Evolutionary conservation across 2,797 vertebrate species (phyloP).

Genomic region (Falco peregrinus): DNA sequence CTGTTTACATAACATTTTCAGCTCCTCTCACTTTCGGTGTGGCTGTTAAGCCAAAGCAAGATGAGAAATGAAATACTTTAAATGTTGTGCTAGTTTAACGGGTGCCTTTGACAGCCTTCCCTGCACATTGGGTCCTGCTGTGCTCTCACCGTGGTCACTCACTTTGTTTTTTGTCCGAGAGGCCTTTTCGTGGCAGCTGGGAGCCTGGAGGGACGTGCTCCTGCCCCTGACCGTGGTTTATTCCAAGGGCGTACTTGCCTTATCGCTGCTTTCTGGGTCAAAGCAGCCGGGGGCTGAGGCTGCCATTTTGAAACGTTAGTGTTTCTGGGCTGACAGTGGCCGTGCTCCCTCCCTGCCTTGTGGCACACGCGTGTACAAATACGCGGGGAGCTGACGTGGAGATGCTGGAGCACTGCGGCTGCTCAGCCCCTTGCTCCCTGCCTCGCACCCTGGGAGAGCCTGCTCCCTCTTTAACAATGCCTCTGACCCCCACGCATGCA

Average conservation of each 20-base stretch:
- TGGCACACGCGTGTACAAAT: accelerated
- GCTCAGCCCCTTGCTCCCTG: accelerated
- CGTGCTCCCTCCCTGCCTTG: accelerated
- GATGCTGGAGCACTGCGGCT: accelerated
- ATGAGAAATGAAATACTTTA: not conserved
- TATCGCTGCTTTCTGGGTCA: not conserved
- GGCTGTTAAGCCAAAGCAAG: not conserved
- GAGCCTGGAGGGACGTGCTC: not conserved
- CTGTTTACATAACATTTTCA: not conserved
- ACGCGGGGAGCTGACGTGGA: accelerated
- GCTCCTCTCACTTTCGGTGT: not conserved
- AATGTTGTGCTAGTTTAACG: not conserved
- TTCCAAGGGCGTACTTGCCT: not conserved
- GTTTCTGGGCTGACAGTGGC: accelerated
- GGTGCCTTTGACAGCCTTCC: not conserved
- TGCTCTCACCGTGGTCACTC: not conserved
- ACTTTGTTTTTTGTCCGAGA: not conserved
- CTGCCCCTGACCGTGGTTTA: not conserved
- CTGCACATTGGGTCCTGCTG: accelerated
- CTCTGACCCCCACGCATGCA: accelerated
- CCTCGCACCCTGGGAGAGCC: accelerated
- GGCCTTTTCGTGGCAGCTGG: not conserved
- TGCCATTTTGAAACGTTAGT: not conserved
- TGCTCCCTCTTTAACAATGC: accelerated
- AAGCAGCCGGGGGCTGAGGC: accelerated